phyloP scores from a whole-genome alignment of 2,797 vertebrate species.

The Chrosomus eos region DNA sequence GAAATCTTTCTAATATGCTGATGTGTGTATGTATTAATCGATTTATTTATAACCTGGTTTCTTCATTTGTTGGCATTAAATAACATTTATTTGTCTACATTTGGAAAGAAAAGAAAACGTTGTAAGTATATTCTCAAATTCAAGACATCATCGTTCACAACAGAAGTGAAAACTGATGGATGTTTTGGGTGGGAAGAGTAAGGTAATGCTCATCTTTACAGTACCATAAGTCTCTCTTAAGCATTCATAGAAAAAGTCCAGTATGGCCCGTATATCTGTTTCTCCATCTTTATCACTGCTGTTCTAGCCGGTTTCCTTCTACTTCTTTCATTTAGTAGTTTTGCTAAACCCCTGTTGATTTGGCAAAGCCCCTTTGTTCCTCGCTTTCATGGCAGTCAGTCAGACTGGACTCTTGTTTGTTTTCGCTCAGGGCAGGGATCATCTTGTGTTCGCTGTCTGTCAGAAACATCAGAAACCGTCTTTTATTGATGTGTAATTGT shows the following conservation, averaged over 20 bases:
- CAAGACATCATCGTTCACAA: neutral
- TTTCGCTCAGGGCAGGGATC: neutral
- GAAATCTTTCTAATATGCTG: neutral
- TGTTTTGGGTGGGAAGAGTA: constrained; percentile 5
- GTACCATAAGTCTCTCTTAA: neutral
- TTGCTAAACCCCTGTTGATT: constrained; percentile 25
- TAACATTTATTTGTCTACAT: neutral
- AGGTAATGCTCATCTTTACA: neutral
- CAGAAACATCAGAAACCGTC: constrained; percentile 66
- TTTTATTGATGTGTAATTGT: constrained; percentile 78
- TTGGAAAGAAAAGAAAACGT: neutral
- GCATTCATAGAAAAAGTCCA: constrained; percentile 11
- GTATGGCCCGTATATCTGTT: neutral
- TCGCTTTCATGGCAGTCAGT: neutral
- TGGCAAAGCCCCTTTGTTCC: neutral
- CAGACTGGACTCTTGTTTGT: constrained; percentile 29
- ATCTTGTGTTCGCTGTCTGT: constrained; percentile 1
- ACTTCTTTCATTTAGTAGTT: constrained; percentile 21
- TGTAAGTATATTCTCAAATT: neutral
- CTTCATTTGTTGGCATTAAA: neutral
- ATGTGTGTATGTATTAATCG: neutral
- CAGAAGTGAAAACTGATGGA: neutral
- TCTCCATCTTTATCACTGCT: constrained; percentile 39
- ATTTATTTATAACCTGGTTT: neutral
- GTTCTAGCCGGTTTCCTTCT: constrained; percentile 29